Percentiles rank a stretch among this genome's conserved stretches.
Conservation (phyloP, 2,113 vertebrate species). For the Chloropsis cyanopogon region DNA sequence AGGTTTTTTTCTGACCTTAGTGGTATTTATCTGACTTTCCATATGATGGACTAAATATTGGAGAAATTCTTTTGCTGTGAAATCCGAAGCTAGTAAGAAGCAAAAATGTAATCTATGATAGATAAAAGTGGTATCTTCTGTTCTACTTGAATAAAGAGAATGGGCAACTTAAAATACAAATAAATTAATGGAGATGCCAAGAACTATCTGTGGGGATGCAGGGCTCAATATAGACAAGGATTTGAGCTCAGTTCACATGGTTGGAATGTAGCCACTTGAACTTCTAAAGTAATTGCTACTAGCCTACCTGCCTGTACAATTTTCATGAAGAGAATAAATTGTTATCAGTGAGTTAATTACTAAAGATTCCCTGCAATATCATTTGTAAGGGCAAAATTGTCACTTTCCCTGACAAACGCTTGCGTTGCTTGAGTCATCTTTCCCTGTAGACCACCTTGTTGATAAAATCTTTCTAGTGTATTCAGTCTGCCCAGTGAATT, state of each 20-base stretch:
- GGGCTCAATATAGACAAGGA: neutral
- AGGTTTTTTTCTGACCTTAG: neutral
- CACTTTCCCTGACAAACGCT: neutral
- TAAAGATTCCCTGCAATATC: neutral
- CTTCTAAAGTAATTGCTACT: neutral
- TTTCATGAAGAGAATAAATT: neutral
- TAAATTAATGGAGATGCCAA: neutral
- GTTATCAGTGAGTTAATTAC: neutral
- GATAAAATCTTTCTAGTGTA: neutral
- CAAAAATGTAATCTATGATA: neutral
- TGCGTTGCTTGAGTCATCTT: neutral
- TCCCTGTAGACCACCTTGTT: neutral
- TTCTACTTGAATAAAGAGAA: neutral
- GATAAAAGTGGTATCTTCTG: neutral
- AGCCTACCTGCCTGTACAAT: neutral
- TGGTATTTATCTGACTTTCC: neutral
- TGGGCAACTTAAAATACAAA: neutral
- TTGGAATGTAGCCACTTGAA: neutral
- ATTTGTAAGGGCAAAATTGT: neutral
- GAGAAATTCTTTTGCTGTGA: neutral
- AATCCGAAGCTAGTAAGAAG: neutral
- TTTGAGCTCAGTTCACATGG: neutral
- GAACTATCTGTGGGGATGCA: neutral
- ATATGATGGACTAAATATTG: neutral
- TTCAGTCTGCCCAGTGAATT: neutral